A percentile compares a stretch with the other conserved stretches of the same genome.
These are phyloP conservation scores for Hetaerina americana DNA, from an alignment of 1,140 invertebrate species.

Conservation along the genomic window DNA sequence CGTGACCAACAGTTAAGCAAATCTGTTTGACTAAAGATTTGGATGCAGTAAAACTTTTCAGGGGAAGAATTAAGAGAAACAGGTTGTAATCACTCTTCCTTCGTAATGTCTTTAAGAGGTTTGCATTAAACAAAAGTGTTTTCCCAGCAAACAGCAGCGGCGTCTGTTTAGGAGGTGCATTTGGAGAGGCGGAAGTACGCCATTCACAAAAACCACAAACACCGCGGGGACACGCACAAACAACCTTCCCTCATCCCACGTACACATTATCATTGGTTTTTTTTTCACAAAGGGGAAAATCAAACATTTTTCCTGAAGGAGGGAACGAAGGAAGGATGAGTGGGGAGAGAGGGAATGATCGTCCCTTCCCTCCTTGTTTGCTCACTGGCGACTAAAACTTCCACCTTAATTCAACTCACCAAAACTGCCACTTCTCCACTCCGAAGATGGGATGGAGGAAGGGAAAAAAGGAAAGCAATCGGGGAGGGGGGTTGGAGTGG, in stretches of 20 bases:
- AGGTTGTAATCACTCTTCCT: background rate
- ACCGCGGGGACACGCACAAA: too few species aligned
- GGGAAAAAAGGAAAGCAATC: background rate
- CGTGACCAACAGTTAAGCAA: too few species aligned
- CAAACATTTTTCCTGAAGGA: background rate
- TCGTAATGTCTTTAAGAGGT: background rate
- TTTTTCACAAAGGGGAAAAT: background rate
- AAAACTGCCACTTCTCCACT: too few species aligned
- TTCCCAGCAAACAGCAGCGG: background rate
- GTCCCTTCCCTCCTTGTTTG: background rate
- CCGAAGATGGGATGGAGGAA: background rate
- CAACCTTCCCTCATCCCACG: too few species aligned
- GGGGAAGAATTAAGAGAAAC: background rate
- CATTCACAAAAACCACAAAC: background rate
- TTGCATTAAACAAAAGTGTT: background rate
- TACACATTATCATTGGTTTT: too few species aligned
- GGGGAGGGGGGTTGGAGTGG: too few species aligned
- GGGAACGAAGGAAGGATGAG: too few species aligned
- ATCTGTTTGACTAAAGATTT: too few species aligned
- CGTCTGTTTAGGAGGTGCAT: background rate
- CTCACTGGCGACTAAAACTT: background rate
- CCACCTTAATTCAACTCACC: background rate
- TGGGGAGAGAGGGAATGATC: too few species aligned
- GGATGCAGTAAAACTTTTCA: too few species aligned
- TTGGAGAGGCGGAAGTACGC: background rate